phyloP scores from a whole-genome alignment of 2,113 vertebrate genomes.

The Pimephales promelas region DNA sequence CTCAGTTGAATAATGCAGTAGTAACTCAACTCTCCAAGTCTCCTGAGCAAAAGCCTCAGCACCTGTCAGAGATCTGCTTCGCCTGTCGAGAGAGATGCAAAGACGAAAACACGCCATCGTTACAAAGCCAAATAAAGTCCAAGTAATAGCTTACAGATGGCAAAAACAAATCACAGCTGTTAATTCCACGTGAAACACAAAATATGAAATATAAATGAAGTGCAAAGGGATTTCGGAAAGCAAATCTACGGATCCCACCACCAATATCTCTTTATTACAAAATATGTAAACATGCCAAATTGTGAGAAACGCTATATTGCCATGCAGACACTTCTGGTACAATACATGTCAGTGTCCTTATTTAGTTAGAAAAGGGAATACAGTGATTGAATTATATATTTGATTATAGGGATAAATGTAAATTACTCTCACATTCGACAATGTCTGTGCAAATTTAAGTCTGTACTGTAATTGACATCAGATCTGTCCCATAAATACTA shows the following conservation, averaged over 20 bases:
- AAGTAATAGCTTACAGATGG: slow-evolving; percentile 81
- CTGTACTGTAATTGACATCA: background rate
- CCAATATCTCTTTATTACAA: slow-evolving; percentile 68
- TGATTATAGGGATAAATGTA: background rate
- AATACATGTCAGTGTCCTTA: background rate
- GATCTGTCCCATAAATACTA: background rate
- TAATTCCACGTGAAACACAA: slow-evolving; percentile 79
- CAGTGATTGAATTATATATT: background rate
- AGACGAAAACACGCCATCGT: slow-evolving; percentile 75
- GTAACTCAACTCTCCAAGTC: slow-evolving; percentile 73
- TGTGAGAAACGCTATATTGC: slow-evolving; percentile 9
- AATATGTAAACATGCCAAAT: slow-evolving; percentile 12
- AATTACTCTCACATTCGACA: background rate
- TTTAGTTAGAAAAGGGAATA: background rate
- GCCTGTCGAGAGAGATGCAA: slow-evolving; percentile 75
- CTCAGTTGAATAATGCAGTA: slow-evolving; percentile 79
- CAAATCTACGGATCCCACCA: slow-evolving; percentile 70
- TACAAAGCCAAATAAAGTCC: slow-evolving; percentile 78
- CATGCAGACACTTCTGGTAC: background rate
- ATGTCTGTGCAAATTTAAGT: background rate
- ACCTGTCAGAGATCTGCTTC: slow-evolving; percentile 78
- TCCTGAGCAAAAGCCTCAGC: slow-evolving; percentile 75
- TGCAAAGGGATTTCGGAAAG: slow-evolving; percentile 71
- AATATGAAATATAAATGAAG: slow-evolving; percentile 78
- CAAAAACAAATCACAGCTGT: slow-evolving; percentile 78